phyloP scores from a whole-genome alignment of 2,888 invertebrate species.

The Amphiduros pacificus region DNA sequence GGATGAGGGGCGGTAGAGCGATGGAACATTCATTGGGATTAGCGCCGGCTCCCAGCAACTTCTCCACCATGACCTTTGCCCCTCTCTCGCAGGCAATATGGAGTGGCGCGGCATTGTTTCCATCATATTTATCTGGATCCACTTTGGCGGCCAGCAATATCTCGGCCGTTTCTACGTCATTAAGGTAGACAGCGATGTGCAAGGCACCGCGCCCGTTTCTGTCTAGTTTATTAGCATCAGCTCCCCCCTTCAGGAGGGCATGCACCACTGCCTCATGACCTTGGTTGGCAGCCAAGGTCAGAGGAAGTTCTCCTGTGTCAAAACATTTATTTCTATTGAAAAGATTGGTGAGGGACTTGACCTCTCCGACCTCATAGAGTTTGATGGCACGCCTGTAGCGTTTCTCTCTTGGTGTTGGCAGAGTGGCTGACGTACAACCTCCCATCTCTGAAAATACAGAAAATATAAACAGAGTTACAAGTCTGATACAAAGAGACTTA shows the following conservation, averaged over 20 bases:
- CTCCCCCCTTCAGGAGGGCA: conserved; percentile 26
- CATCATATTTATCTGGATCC: conserved; percentile 23
- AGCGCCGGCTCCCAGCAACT: conserved; percentile 26
- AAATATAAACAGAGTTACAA: too few relatives aligned
- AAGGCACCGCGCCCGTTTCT: conserved; percentile 26
- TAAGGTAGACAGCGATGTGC: conserved; percentile 30
- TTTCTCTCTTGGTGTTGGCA: conserved; percentile 28
- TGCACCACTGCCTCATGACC: conserved; percentile 33
- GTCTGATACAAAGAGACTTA: too few relatives aligned
- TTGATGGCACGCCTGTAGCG: conserved; percentile 30
- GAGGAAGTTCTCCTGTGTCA: conserved; percentile 28
- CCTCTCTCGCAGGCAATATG: conserved; percentile 29
- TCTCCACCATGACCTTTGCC: conserved; percentile 20
- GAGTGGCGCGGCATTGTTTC: conserved; percentile 23
- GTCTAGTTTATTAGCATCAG: conserved; percentile 30
- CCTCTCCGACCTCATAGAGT: conserved; percentile 30
- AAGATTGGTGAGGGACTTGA: conserved; percentile 26
- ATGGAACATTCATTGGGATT: conserved; percentile 14
- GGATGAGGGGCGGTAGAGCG: conserved; percentile 18
- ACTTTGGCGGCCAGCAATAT: conserved; percentile 25
- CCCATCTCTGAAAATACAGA: conserved; percentile 24
- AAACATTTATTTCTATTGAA: conserved; percentile 32
- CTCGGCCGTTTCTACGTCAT: conserved; percentile 28
- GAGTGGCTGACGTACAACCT: conserved; percentile 20
- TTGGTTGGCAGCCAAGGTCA: conserved; percentile 31